Percentiles rank a stretch among this genome's conserved stretches.
Evolutionary conservation across 2,797 vertebrate genomes (phyloP).

Genomic region (Hylomyscus alleni): DNA sequence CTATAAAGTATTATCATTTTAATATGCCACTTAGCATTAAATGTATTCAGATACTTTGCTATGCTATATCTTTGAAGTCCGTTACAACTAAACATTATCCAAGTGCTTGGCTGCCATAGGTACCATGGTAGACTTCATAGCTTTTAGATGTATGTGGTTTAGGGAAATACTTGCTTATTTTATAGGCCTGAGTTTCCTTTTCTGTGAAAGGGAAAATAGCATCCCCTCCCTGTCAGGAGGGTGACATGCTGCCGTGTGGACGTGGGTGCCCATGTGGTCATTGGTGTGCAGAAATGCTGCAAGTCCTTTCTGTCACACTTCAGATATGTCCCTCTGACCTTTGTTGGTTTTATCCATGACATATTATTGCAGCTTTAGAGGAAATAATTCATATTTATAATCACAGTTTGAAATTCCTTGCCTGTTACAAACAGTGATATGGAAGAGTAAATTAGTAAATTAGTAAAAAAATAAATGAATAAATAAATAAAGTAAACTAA

Average conservation of each 20-base stretch:
- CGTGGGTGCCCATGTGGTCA: not conserved
- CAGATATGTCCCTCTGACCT: not conserved
- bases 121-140: not conserved
- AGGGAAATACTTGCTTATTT: not conserved
- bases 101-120: not conserved
- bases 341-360: constrained; percentile 3
- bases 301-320: constrained; percentile 1
- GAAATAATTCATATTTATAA: constrained; percentile 12
- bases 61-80: not conserved
- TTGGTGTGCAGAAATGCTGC: not conserved
- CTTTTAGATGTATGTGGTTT: not conserved
- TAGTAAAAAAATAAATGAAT: too few species aligned
- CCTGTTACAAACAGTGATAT: not conserved
- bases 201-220: not conserved
- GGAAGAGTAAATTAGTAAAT: not conserved
- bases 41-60: not conserved
- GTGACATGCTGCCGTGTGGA: constrained; percentile 24
- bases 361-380: constrained; percentile 11
- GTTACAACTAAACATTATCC: not conserved
- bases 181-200: not conserved
- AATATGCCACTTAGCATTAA: not conserved
- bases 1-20: not conserved
- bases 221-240: not conserved
- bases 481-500: not conserved
- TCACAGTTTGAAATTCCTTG: constrained; percentile 58